phyloP scores from a whole-genome alignment of 2,113 vertebrate genomes.

The Leptodactylus fuscus region DNA sequence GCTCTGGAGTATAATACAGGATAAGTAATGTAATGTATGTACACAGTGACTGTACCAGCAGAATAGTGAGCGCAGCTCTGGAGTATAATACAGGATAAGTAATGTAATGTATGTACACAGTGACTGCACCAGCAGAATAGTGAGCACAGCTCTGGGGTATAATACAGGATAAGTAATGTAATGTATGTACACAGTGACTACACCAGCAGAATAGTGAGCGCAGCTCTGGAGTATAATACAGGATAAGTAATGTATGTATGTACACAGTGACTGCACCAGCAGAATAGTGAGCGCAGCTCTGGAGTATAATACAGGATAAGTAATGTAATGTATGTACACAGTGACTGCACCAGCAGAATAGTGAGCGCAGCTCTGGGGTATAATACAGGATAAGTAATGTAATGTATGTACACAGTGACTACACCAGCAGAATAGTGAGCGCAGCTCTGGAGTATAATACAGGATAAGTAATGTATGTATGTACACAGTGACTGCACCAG shows the following conservation, averaged over 20 bases:
- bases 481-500: background rate
- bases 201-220: no score
- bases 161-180: background rate
- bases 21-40: background rate
- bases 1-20: background rate
- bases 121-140: background rate
- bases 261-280: background rate
- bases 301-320: background rate
- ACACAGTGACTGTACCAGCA: background rate
- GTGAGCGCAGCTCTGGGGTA: background rate
- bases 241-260: background rate
- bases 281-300: background rate
- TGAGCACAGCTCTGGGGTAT: background rate
- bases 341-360: background rate
- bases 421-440: no score
- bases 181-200: background rate
- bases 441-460: background rate
- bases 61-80: background rate
- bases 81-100: background rate
- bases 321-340: background rate
- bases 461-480: background rate
- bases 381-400: background rate
- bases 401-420: background rate
- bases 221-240: background rate
- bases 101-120: background rate